Conservation (phyloP, 1,140 invertebrate genomes). For the Lethrus apterus region DNA sequence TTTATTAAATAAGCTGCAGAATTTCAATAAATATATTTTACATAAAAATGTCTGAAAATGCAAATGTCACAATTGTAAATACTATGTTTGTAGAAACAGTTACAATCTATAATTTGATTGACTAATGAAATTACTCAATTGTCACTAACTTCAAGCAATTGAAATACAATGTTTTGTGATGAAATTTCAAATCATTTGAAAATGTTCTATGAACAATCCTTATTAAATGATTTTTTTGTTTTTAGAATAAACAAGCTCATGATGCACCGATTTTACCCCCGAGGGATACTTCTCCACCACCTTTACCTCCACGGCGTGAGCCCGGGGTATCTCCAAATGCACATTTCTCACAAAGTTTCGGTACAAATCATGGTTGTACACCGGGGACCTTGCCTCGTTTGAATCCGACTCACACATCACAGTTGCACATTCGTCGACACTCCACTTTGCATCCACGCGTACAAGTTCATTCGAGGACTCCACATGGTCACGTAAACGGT, state of each 20-base stretch:
- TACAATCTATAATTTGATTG: too few species aligned
- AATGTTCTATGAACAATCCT: not conserved
- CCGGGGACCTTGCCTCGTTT: slow-evolving; percentile 39
- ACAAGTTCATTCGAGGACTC: slow-evolving; percentile 18
- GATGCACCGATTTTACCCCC: slow-evolving; percentile 54
- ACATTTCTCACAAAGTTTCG: slow-evolving; percentile 42
- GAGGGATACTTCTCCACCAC: slow-evolving; percentile 51
- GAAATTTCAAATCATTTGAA: not conserved
- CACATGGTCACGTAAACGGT: slow-evolving; percentile 26
- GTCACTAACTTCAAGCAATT: not conserved
- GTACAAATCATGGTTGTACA: too few species aligned
- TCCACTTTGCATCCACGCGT: slow-evolving; percentile 29
- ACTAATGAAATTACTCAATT: too few species aligned
- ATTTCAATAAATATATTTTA: too few species aligned
- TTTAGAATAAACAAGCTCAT: slow-evolving; percentile 44
- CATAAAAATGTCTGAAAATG: too few species aligned
- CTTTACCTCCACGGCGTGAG: slow-evolving; percentile 53
- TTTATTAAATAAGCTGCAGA: too few species aligned
- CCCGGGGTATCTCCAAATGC: slow-evolving; percentile 42
- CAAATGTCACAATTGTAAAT: too few species aligned
- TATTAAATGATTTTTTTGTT: slow-evolving; percentile 5
- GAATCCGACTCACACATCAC: slow-evolving; percentile 41
- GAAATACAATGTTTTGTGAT: not conserved
- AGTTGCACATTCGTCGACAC: slow-evolving; percentile 35
- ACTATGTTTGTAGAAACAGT: too few species aligned